Percentiles rank a stretch among this genome's conserved stretches.
Conservation (phyloP, 2,797 vertebrate genomes). For the Rhynchotus rufescens region DNA sequence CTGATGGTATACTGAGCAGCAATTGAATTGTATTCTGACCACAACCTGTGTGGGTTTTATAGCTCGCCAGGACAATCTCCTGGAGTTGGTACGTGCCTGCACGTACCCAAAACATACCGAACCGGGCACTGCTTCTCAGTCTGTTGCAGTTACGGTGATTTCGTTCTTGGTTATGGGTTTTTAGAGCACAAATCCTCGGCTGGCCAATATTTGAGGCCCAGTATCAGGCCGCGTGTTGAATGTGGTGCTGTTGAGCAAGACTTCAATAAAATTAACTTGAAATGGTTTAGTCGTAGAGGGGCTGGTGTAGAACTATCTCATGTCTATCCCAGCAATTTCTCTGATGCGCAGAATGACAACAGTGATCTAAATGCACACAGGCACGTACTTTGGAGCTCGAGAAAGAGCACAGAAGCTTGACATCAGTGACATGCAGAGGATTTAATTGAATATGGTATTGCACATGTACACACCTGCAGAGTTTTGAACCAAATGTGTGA, state of each 20-base stretch:
- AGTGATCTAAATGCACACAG: not conserved
- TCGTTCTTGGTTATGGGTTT: not conserved
- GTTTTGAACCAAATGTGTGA: not conserved
- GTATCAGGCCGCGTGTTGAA: not conserved
- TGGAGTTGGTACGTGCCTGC: fast-evolving
- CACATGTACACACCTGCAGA: not conserved
- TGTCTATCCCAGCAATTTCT: not conserved
- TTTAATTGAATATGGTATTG: not conserved
- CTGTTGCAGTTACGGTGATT: not conserved
- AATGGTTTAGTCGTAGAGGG: not conserved
- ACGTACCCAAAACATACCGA: not conserved
- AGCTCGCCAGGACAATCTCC: not conserved
- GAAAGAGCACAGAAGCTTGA: not conserved
- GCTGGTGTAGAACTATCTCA: not conserved
- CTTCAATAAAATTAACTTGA: not conserved
- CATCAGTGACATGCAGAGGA: not conserved
- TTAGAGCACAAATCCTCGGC: not conserved
- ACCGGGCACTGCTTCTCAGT: not conserved
- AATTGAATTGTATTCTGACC: not conserved
- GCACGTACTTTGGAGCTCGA: not conserved
- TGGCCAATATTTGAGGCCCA: not conserved
- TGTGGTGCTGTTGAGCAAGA: not conserved
- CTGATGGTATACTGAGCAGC: not conserved
- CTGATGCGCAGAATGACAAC: not conserved
- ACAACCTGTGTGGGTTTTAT: not conserved